Evolutionary conservation across 2,113 vertebrate species (phyloP).

Genomic region (Leptobrachium leishanense): DNA sequence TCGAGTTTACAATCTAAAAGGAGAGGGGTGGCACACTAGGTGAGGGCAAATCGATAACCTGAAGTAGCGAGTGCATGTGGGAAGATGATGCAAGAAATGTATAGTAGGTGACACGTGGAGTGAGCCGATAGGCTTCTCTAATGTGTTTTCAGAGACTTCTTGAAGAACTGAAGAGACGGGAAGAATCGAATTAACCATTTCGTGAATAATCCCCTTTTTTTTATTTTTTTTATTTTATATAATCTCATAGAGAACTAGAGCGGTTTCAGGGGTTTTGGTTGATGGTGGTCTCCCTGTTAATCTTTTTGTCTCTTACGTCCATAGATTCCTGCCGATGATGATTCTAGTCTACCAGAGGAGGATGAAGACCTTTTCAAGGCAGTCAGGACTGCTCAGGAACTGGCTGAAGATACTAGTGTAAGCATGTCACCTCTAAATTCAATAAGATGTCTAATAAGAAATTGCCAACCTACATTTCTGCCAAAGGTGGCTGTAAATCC

Average conservation of each 20-base stretch:
- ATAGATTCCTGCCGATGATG: slow-evolving; percentile 70
- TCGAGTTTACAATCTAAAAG: too few relatives aligned
- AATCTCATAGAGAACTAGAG: not conserved
- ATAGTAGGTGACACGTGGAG: too few relatives aligned
- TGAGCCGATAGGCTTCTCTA: too few relatives aligned
- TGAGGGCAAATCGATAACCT: too few relatives aligned
- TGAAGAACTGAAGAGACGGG: too few relatives aligned
- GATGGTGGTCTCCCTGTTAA: not conserved
- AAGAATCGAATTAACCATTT: too few relatives aligned
- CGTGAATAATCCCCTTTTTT: not conserved
- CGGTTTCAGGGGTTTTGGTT: not conserved
- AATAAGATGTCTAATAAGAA: not conserved
- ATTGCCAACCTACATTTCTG: too few relatives aligned
- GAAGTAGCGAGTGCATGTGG: too few relatives aligned
- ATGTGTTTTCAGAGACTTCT: too few relatives aligned
- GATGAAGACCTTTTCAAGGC: slow-evolving; percentile 76
- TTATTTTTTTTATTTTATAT: not conserved
- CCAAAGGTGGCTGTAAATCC: too few relatives aligned
- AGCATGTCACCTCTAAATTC: not conserved
- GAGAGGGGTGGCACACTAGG: too few relatives aligned
- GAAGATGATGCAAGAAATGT: too few relatives aligned
- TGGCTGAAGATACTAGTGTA: slow-evolving; percentile 55
- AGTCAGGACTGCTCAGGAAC: slow-evolving; percentile 64
- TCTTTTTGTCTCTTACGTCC: slow-evolving; percentile 27
- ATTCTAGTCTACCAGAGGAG: slow-evolving; percentile 67